Conservation (phyloP, 2,888 invertebrate species). For the Watsonalla cultraria region DNA sequence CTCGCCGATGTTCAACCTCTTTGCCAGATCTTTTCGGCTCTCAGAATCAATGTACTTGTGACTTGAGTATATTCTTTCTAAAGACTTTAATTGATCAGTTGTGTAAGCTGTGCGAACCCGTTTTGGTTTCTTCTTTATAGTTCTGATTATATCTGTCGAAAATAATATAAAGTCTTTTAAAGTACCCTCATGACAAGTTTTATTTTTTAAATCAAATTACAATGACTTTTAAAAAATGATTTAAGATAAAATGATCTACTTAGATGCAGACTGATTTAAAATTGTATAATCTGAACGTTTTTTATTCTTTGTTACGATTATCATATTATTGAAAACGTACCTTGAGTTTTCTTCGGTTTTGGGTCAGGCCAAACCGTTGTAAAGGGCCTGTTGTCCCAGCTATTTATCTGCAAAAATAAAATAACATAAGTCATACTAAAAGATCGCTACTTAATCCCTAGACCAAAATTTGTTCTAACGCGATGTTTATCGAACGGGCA, state of each 20-base stretch:
- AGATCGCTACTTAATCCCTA: no score
- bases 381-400: slow-evolving; percentile 56
- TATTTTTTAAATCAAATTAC: no score
- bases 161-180: slow-evolving; percentile 7
- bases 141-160: slow-evolving; percentile 30
- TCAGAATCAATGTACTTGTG: slow-evolving; percentile 83
- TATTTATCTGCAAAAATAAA: slow-evolving; percentile 30
- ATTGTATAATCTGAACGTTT: no score
- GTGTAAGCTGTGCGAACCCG: slow-evolving; percentile 86
- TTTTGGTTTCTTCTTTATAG: slow-evolving; percentile 67
- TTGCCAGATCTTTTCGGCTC: slow-evolving; percentile 81
- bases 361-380: slow-evolving; percentile 36
- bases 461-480: not conserved
- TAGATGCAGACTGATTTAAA: no score
- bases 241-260: no score
- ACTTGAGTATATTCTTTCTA: slow-evolving; percentile 72
- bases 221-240: no score
- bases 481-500: not conserved
- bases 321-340: slow-evolving; percentile 21
- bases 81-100: slow-evolving; percentile 81
- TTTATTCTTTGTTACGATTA: not conserved
- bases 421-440: no score
- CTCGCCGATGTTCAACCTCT: slow-evolving; percentile 80
- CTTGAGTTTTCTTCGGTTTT: slow-evolving; percentile 21
- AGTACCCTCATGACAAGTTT: no score